phyloP scores from a whole-genome alignment of 2,888 invertebrate species.

The Mactromeris polynyma region DNA sequence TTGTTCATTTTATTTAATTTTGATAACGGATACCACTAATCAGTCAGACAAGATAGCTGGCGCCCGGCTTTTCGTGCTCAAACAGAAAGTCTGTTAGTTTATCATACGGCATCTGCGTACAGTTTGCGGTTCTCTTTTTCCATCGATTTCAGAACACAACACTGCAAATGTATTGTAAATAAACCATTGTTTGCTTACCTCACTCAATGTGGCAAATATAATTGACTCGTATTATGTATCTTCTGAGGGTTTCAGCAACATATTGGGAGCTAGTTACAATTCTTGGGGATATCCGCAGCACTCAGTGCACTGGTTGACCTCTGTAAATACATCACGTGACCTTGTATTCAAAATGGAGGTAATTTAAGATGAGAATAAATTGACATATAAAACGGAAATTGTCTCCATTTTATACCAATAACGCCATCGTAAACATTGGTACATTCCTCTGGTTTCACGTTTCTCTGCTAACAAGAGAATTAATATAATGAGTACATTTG shows the following conservation, averaged over 20 bases:
- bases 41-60: not conserved
- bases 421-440: not conserved
- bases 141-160: not conserved
- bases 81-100: not conserved
- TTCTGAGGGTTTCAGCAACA: not conserved
- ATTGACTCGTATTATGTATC: not conserved
- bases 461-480: not conserved
- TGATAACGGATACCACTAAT: not conserved
- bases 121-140: not conserved
- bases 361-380: constrained; percentile 9
- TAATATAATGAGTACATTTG: not conserved
- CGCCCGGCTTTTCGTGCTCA: not conserved
- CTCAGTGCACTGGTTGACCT: not conserved
- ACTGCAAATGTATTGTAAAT: constrained; percentile 4
- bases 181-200: not conserved
- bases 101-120: not conserved
- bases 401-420: not conserved
- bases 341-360: not conserved
- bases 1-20: not conserved
- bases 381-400: constrained; percentile 18
- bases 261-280: not conserved
- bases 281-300: not conserved
- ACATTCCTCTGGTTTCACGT: not conserved
- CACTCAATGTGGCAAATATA: not conserved
- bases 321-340: not conserved